These are phyloP conservation scores for Lycophotia porphyrea DNA, from an alignment of 2,888 invertebrate species.

Conservation along the genomic window DNA sequence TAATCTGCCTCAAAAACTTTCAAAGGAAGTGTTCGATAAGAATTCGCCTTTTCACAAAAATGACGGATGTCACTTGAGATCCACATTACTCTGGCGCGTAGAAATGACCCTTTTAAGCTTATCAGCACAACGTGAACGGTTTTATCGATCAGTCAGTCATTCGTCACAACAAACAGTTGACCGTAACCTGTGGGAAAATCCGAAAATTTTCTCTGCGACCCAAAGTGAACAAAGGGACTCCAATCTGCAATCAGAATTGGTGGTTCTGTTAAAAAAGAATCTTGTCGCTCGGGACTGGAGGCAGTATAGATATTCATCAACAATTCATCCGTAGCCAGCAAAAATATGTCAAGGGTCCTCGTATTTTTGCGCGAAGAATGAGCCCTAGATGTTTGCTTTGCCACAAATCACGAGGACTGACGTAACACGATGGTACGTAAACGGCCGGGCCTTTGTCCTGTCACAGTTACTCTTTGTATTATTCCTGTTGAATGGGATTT, in stretches of 20 bases:
- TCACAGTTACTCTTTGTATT: slow-evolving; percentile 77
- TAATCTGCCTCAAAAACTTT: slow-evolving; percentile 17
- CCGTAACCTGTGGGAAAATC: slow-evolving; percentile 50
- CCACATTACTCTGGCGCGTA: slow-evolving; percentile 38
- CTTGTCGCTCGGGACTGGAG: slow-evolving; percentile 43
- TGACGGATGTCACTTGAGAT: slow-evolving; percentile 48
- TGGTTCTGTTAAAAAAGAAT: slow-evolving; percentile 59
- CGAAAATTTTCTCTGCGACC: slow-evolving; percentile 61
- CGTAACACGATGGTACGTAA: slow-evolving; percentile 73
- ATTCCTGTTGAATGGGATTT: slow-evolving; percentile 71
- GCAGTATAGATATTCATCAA: slow-evolving; percentile 66
- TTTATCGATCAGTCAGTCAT: slow-evolving; percentile 57
- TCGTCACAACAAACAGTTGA: slow-evolving; percentile 65
- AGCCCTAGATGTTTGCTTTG: slow-evolving; percentile 76
- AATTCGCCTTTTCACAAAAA: slow-evolving; percentile 46
- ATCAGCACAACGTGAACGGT: slow-evolving; percentile 54
- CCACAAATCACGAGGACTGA: slow-evolving; percentile 79
- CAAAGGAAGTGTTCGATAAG: background rate
- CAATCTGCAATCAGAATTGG: slow-evolving; percentile 68
- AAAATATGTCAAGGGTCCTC: slow-evolving; percentile 74
- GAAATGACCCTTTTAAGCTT: slow-evolving; percentile 61
- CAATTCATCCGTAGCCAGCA: slow-evolving; percentile 63
- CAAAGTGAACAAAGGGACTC: slow-evolving; percentile 67
- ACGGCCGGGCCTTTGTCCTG: slow-evolving; percentile 75
- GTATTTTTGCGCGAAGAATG: slow-evolving; percentile 72